Conservation (phyloP, 2,113 vertebrate genomes). For the Lamprologus callipterus region DNA sequence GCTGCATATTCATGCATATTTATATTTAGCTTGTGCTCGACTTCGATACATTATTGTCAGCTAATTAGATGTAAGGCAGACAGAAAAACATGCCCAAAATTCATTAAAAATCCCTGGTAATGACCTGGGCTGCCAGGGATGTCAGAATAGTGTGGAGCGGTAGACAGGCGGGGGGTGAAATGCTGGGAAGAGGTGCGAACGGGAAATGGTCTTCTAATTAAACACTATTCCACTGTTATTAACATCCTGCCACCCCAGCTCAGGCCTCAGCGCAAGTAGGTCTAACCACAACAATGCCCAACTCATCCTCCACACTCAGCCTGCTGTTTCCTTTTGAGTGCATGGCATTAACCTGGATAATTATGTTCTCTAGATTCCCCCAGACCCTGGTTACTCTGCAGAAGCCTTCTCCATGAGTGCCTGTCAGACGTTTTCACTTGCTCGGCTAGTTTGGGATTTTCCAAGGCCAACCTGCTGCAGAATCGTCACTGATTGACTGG, state of each 20-base stretch:
- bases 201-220: conserved; percentile 95
- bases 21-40: conserved; percentile 91
- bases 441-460: neutral
- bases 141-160: conserved; percentile 87
- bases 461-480: neutral
- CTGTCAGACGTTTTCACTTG: neutral
- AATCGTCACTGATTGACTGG: neutral
- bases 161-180: conserved; percentile 82
- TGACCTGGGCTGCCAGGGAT: conserved; percentile 97
- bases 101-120: conserved; percentile 98
- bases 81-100: conserved; percentile 90
- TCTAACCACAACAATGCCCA: conserved; percentile 19
- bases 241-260: conserved; percentile 78
- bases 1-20: conserved; percentile 93
- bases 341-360: conserved; percentile 54
- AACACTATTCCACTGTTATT: conserved; percentile 98
- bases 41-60: conserved; percentile 98
- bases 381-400: conserved; percentile 6
- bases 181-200: conserved; percentile 77
- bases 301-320: neutral
- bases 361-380: conserved; percentile 19
- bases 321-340: neutral
- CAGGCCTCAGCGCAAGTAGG: conserved; percentile 31
- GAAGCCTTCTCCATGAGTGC: neutral
- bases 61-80: conserved; percentile 98